Evolutionary conservation across 2,797 vertebrate genomes (phyloP).

Genomic region (Masticophis lateralis): DNA sequence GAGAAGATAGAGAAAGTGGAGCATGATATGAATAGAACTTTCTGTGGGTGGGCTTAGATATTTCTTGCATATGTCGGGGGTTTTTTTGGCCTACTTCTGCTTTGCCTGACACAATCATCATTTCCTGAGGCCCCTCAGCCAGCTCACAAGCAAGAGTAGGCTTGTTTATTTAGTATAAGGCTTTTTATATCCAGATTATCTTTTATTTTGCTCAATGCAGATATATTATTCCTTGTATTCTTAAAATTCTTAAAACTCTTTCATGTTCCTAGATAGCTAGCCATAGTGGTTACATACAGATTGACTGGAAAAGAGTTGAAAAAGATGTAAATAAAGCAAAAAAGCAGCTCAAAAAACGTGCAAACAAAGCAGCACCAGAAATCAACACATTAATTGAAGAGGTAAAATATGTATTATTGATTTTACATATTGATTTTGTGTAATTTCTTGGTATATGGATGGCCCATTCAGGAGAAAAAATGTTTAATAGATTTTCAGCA

Average conservation of each 20-base stretch:
- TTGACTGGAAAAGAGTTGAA: slow-evolving; percentile 97
- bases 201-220: neutral
- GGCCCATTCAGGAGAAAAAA: neutral
- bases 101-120: neutral
- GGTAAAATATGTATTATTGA: slow-evolving; percentile 71
- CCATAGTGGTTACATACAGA: slow-evolving; percentile 93
- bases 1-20: neutral
- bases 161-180: neutral
- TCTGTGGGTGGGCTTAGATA: neutral
- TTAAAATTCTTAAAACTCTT: neutral
- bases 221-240: slow-evolving; percentile 1
- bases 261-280: slow-evolving; percentile 84
- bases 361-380: slow-evolving; percentile 88
- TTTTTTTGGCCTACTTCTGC: neutral
- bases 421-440: slow-evolving; percentile 5
- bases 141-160: neutral
- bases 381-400: slow-evolving; percentile 90
- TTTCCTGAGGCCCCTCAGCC: neutral
- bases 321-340: slow-evolving; percentile 98
- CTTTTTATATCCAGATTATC: neutral
- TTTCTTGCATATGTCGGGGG: neutral
- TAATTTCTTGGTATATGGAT: neutral
- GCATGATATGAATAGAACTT: neutral
- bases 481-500: neutral
- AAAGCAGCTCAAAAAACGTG: slow-evolving; percentile 90